Conservation (phyloP, 37 sponge, comb jelly and placozoan genomes). For the Bolinopsis microptera region DNA sequence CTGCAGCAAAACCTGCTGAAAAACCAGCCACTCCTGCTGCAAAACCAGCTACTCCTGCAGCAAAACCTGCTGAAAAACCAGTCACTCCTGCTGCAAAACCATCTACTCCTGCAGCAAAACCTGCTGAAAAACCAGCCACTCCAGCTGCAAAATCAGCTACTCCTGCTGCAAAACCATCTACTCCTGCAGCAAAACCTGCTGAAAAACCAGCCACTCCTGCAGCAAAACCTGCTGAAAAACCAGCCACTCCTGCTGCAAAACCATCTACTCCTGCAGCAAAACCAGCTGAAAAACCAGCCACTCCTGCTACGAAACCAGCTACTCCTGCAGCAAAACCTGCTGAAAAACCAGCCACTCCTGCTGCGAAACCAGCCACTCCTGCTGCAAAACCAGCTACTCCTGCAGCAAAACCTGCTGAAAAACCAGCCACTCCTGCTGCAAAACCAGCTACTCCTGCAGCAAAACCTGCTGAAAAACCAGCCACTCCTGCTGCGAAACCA, state of each 20-base stretch:
- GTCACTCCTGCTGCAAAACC: constrained; percentile 16
- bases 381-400: background rate
- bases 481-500: constrained; percentile 38
- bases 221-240: constrained; percentile 47
- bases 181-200: constrained; percentile 5
- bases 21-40: constrained; percentile 42
- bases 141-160: constrained; percentile 23
- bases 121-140: background rate
- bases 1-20: constrained; percentile 16
- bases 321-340: background rate
- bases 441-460: background rate
- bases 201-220: too few relatives aligned
- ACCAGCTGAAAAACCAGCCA: background rate
- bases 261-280: background rate
- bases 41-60: constrained; percentile 54
- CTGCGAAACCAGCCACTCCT: background rate
- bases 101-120: background rate
- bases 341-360: constrained; percentile 3
- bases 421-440: constrained; percentile 20
- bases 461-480: background rate
- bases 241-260: constrained; percentile 12
- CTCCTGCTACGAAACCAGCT: background rate
- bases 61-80: background rate
- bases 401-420: constrained; percentile 21
- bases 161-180: constrained; percentile 17